Conservation (phyloP, 2,888 invertebrate genomes). For the Deroplatys truncata region DNA sequence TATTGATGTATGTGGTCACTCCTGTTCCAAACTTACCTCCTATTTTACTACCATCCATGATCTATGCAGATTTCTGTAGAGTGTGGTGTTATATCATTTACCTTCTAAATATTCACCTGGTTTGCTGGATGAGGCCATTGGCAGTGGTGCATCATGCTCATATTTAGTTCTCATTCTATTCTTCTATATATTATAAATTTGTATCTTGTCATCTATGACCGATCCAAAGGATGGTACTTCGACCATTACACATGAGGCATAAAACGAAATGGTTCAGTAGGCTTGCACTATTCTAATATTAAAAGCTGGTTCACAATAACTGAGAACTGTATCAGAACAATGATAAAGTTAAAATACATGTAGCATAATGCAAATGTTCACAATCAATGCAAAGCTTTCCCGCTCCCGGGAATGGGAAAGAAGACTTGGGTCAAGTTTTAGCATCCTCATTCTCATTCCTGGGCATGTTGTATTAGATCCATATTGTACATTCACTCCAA, state of each 20-base stretch:
- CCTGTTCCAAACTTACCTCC: not conserved
- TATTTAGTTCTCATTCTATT: no score
- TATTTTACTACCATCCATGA: not conserved
- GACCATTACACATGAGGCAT: not conserved
- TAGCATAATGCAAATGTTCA: no score
- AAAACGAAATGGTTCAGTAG: not conserved
- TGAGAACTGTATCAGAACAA: no score
- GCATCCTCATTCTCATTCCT: no score
- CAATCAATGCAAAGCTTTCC: no score
- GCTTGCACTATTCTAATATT: not conserved
- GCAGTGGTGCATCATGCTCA: not conserved
- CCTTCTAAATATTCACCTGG: not conserved
- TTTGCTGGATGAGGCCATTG: not conserved
- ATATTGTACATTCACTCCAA: no score
- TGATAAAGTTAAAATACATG: no score
- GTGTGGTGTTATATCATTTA: not conserved
- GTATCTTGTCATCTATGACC: not conserved
- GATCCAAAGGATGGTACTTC: not conserved
- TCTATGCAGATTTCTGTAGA: not conserved
- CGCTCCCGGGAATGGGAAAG: no score
- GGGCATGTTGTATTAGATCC: no score
- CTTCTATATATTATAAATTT: not conserved
- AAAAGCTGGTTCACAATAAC: no score
- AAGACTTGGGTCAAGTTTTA: no score
- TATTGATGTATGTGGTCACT: not conserved